phyloP scores from a whole-genome alignment of 2,888 invertebrate species.

The Acrobasis suavella region DNA sequence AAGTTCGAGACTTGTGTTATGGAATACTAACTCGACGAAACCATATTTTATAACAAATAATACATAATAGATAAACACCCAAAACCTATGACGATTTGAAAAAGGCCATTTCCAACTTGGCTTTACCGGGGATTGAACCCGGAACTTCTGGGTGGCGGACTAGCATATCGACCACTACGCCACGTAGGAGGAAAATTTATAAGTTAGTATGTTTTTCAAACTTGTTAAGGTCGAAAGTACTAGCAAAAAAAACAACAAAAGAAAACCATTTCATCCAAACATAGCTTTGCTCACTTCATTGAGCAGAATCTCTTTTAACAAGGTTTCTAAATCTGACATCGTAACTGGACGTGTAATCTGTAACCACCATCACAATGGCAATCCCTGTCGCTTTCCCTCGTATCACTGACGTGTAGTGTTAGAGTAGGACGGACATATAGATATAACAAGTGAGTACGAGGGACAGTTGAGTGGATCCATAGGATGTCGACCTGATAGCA shows the following conservation, averaged over 20 bases:
- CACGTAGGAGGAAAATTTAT: too few species aligned
- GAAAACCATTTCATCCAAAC: conserved; percentile 12
- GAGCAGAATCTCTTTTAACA: conserved; percentile 28
- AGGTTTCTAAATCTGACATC: conserved; percentile 35
- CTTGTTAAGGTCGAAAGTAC: neutral
- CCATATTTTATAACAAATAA: too few species aligned
- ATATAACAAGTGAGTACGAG: conserved; percentile 49
- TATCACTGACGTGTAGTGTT: conserved; percentile 34
- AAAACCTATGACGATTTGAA: too few species aligned
- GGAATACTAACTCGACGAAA: too few species aligned
- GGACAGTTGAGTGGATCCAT: conserved; percentile 56
- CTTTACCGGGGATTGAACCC: too few species aligned
- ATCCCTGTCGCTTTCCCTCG: conserved; percentile 37
- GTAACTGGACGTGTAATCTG: conserved; percentile 42
- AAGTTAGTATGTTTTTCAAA: too few species aligned
- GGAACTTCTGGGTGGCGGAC: too few species aligned
- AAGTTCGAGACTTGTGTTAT: too few species aligned
- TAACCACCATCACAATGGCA: conserved; percentile 42
- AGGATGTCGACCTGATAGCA: conserved; percentile 65
- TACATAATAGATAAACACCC: too few species aligned
- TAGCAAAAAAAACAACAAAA: conserved; percentile 9
- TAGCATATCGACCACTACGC: too few species aligned
- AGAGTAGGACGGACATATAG: conserved; percentile 33
- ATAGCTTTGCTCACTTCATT: conserved; percentile 17
- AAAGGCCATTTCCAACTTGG: too few species aligned